Evolutionary conservation across 35 echinoderm and acorn worm genomes (phyloP), one percentile per base, ranked within the genome.

Genomic region (Acanthaster planci): DNA sequence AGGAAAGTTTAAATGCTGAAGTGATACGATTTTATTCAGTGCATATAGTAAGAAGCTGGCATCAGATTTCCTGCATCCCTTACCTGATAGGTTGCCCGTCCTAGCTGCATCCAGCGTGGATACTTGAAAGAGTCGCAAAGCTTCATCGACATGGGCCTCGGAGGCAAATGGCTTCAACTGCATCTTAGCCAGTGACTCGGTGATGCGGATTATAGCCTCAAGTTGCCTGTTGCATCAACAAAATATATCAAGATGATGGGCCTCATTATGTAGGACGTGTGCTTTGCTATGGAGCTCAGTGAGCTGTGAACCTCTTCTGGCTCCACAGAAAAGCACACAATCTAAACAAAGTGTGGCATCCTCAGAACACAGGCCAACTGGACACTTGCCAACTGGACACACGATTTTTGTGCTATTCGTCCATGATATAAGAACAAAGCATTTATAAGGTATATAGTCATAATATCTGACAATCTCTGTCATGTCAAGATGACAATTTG

Each of bases 161-260:
- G 81, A 84, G 2, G 95, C 95, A 97, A 97, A 97, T 8, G 95
- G 95, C 50, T 90, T 93, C 32, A 97, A 32, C 76, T 87, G 53
- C 95, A 97, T 97, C 88, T 97, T 97, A 9, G 91, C 91, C 5
- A 97, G 88, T 6, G 95, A 97, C 75, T 97, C 95, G 6, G 95
- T 88, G 72, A 97, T 97, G 34, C 95, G 95, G 19, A 97, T 82
- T 51, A 97, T 91, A 39, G 95, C 95, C 54, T 97, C 95, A 27
- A 93, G 83, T 97, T 97, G 95, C 29, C 95, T 97, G 78, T 51
- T 77, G 52, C 14, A 77, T 9, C 80, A 84, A 12, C 4, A 4
- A 47, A 47, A 47, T 12, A 47, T 47, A 4, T 47, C 4, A 47
- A n/a, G n/a, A n/a, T n/a, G n/a, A n/a, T n/a, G n/a, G n/a, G n/a